Percentiles rank a stretch among this genome's conserved stretches.
Evolutionary conservation across 2,797 vertebrate species (phyloP).

Genomic region (Coendou prehensilis): DNA sequence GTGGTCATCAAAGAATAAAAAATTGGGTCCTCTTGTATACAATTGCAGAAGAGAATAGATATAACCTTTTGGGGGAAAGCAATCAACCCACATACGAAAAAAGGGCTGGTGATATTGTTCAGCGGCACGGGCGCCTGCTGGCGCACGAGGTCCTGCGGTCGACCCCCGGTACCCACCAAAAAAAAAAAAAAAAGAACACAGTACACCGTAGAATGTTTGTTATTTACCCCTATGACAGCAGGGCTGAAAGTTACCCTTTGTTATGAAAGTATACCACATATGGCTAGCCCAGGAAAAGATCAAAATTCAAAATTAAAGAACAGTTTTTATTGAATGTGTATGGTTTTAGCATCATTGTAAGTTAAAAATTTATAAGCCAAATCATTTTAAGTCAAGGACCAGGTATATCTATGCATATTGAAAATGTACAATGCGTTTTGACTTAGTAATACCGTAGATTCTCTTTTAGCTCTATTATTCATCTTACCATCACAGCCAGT

Average conservation of each 20-base stretch:
- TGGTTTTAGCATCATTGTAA: background rate
- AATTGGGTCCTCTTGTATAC: background rate
- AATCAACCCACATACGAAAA: background rate
- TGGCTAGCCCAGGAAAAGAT: background rate
- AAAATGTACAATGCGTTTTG: constrained; percentile 34
- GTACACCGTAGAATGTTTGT: background rate
- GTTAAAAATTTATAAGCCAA: background rate
- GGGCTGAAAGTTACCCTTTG: background rate
- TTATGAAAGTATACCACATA: background rate
- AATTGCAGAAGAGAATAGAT: background rate
- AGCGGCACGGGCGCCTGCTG: no score
- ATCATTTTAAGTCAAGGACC: background rate
- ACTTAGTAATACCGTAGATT: background rate
- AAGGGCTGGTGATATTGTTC: no score
- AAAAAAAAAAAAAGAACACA: background rate
- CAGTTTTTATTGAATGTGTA: background rate
- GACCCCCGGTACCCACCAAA: no score
- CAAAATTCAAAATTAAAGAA: background rate
- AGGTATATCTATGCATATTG: background rate
- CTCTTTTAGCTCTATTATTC: background rate
- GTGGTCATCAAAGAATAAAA: background rate
- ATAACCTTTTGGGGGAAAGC: background rate
- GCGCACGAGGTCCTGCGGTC: no score
- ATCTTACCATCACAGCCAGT: background rate
- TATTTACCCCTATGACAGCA: background rate